Percentiles rank a stretch among this genome's conserved stretches.
phyloP scores from a whole-genome alignment of 2,113 vertebrate species.

The Phocoena phocoena region DNA sequence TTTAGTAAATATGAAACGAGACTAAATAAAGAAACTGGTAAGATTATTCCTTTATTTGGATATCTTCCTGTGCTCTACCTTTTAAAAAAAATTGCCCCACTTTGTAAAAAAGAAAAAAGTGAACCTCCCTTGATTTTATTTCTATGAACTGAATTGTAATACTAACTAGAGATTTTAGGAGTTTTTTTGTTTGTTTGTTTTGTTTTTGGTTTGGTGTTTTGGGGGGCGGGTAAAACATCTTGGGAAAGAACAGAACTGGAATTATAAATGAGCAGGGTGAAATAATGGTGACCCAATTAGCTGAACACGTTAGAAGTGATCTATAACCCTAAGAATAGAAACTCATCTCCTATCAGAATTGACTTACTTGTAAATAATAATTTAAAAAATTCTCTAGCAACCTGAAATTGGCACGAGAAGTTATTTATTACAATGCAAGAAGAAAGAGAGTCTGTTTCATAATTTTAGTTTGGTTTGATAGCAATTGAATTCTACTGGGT shows the following conservation, averaged over 20 bases:
- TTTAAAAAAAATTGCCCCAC: constrained; percentile 40
- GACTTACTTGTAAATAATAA: constrained; percentile 33
- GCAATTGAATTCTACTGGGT: not conserved
- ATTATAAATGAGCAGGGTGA: not conserved
- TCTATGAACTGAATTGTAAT: not conserved
- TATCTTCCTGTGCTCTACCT: not conserved
- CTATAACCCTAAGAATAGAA: not conserved
- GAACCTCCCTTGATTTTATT: not conserved
- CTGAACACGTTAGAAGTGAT: not conserved
- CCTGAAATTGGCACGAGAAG: not conserved
- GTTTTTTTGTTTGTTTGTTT: not conserved
- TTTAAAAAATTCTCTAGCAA: not conserved
- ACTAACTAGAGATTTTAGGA: not conserved
- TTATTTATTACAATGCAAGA: not conserved
- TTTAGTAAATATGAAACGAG: not conserved
- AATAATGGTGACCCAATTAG: not conserved
- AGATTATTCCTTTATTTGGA: not conserved
- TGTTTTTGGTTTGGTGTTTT: not conserved
- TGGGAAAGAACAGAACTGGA: not conserved
- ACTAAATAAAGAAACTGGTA: not conserved
- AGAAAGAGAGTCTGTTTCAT: not conserved
- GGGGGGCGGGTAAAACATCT: not conserved
- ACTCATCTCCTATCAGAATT: not conserved
- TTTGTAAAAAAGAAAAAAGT: not conserved
- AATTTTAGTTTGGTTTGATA: not conserved